These are phyloP conservation scores for Drosophila paucipuncta DNA, from an alignment of 2,888 invertebrate genomes.

Conservation along the genomic window DNA sequence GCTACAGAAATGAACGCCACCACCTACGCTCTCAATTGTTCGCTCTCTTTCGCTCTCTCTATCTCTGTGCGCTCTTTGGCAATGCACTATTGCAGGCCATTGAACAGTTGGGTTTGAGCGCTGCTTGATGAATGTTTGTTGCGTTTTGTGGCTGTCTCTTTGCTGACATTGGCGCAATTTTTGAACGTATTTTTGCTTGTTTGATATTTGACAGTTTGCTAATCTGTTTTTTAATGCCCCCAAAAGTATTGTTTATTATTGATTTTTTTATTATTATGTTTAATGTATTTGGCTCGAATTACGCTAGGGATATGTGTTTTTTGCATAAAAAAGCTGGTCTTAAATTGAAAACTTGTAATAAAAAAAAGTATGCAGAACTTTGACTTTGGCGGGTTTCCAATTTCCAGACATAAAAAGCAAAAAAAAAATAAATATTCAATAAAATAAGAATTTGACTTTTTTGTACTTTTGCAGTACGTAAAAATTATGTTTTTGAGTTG, in stretches of 20 bases:
- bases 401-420: neutral
- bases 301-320: conserved; percentile 14
- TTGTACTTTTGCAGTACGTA: neutral
- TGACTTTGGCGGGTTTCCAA: neutral
- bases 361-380: neutral
- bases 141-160: conserved; percentile 32
- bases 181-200: conserved; percentile 15
- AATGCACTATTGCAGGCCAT: conserved; percentile 23
- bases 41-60: conserved; percentile 6
- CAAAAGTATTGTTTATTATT: conserved; percentile 2
- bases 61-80: conserved; percentile 2
- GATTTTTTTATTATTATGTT: neutral
- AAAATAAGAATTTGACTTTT: neutral
- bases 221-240: neutral
- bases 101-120: conserved; percentile 49
- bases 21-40: conserved; percentile 35
- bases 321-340: conserved; percentile 32
- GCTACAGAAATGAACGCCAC: conserved; percentile 48
- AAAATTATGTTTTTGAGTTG: neutral
- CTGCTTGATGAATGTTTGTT: conserved; percentile 31
- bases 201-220: neutral
- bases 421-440: neutral
- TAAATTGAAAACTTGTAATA: conserved; percentile 21
- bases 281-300: conserved; percentile 31
- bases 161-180: conserved; percentile 13